A percentile compares a stretch with the other conserved stretches of the same genome.
Conservation (phyloP, 2,888 invertebrate genomes). For the Megaustenia siamemsis region DNA sequence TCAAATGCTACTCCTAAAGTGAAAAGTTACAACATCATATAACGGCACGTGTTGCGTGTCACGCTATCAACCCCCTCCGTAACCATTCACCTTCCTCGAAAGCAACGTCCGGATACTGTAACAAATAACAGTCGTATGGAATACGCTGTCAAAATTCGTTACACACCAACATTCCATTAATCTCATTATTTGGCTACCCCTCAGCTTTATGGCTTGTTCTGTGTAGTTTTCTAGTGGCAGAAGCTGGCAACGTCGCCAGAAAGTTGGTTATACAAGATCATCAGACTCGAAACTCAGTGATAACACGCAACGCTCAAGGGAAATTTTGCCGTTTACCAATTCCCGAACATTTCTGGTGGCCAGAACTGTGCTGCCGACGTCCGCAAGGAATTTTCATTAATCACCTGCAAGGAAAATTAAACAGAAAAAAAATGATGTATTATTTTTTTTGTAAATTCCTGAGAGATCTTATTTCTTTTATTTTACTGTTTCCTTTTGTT, state of each 20-base stretch:
- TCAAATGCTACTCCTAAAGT: too few species aligned
- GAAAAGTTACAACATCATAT: too few species aligned
- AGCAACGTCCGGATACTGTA: too few species aligned
- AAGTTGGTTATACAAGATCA: not conserved
- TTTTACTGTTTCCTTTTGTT: too few species aligned
- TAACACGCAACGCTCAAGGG: not conserved
- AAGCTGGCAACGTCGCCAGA: not conserved
- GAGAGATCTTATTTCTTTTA: too few species aligned
- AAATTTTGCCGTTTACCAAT: not conserved
- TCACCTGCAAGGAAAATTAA: not conserved
- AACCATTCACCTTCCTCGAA: too few species aligned
- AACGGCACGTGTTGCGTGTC: too few species aligned
- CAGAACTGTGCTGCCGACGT: not conserved
- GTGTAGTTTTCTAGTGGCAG: not conserved
- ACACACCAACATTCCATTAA: not conserved
- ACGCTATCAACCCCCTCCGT: too few species aligned
- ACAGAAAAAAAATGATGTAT: not conserved
- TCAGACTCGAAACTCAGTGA: not conserved
- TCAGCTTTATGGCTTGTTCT: not conserved
- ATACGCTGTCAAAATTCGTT: not conserved
- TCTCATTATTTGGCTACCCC: not conserved
- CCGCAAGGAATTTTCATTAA: not conserved
- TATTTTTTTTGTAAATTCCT: too few species aligned
- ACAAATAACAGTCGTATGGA: too few species aligned
- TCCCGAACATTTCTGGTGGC: not conserved